These are phyloP conservation scores for Hipparchia sbordonii DNA, from an alignment of 2,888 invertebrate genomes.

Conservation along the genomic window DNA sequence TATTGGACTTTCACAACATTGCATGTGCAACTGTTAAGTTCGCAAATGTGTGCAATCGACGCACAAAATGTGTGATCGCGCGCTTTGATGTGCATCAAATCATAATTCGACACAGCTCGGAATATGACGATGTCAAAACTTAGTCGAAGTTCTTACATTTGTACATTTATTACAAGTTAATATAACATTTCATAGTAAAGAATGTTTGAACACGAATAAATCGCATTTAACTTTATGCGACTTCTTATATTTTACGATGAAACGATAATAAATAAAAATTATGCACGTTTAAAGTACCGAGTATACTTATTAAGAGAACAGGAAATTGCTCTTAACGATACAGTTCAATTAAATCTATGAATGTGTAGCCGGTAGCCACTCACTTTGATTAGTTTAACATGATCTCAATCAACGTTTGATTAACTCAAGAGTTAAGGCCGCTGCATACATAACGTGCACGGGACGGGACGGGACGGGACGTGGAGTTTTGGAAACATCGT, in stretches of 20 bases:
- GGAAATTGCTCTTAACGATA: slow-evolving; percentile 15
- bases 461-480: no score
- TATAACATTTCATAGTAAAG: background rate
- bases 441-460: no score
- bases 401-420: slow-evolving; percentile 17
- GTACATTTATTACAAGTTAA: no score
- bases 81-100: no score
- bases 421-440: slow-evolving; percentile 5
- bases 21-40: no score
- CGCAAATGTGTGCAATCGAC: no score
- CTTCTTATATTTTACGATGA: background rate
- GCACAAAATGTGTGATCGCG: no score
- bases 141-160: no score
- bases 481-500: no score
- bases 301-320: background rate
- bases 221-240: background rate
- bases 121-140: no score
- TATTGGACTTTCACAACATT: no score
- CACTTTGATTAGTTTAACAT: slow-evolving; percentile 17
- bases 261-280: background rate
- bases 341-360: slow-evolving; percentile 19
- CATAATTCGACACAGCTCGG: no score
- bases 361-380: slow-evolving; percentile 12
- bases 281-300: background rate
- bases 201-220: background rate